Evolutionary conservation across 2,797 vertebrate species (phyloP).

Genomic region (Sarcophilus harrisii): DNA sequence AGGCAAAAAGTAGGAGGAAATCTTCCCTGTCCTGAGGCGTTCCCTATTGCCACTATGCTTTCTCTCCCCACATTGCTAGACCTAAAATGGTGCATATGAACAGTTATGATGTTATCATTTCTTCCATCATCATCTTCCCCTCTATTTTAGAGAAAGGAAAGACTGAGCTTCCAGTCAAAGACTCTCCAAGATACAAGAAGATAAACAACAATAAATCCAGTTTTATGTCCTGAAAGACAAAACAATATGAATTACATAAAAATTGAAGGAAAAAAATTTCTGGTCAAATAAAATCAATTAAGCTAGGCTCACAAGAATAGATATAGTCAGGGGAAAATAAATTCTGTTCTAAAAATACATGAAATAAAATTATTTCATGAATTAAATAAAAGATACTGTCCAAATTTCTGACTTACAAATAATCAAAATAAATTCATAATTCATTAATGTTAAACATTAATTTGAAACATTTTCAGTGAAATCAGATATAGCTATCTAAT

Average conservation of each 20-base stretch:
- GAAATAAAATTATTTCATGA: conserved; percentile 1
- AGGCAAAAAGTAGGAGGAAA: neutral
- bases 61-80: neutral
- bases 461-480: conserved; percentile 45
- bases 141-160: neutral
- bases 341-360: neutral
- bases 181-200: neutral
- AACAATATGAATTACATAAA: neutral
- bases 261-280: neutral
- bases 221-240: neutral
- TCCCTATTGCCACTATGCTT: neutral
- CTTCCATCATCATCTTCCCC: neutral
- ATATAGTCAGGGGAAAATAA: conserved; percentile 1
- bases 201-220: neutral
- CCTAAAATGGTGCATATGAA: neutral
- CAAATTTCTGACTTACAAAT: conserved; percentile 29
- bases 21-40: neutral
- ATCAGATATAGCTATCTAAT: neutral
- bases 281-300: neutral
- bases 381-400: conserved; percentile 16
- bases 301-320: neutral
- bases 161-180: neutral
- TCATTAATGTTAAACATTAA: conserved; percentile 43
- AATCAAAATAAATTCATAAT: conserved; percentile 29
- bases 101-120: neutral